Conservation (phyloP, 2,888 invertebrate species). For the Aleiodes testaceus region DNA sequence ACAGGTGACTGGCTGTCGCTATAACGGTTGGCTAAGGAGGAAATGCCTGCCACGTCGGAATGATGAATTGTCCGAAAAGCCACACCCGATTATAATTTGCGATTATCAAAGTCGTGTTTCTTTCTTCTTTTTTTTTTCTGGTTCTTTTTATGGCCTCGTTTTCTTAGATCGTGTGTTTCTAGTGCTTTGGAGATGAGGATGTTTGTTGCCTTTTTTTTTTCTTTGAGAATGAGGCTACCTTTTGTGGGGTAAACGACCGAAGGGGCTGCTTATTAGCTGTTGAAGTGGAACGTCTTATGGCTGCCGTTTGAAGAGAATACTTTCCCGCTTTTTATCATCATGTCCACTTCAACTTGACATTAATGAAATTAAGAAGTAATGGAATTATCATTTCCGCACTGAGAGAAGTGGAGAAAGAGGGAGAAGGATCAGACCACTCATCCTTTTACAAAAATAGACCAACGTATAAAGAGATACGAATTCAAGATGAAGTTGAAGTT, state of each 20-base stretch:
- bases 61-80: conserved; percentile 62
- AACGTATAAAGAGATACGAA: not conserved
- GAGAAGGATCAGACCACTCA: too few species aligned
- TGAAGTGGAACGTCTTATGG: conserved; percentile 39
- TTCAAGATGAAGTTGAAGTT: conserved; percentile 20
- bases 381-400: conserved; percentile 8
- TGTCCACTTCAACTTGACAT: not conserved
- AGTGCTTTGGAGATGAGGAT: conserved; percentile 5
- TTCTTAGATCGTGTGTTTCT: not conserved
- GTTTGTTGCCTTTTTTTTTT: too few species aligned
- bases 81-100: conserved; percentile 52
- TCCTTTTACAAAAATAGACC: not conserved
- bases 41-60: conserved; percentile 59
- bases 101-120: conserved; percentile 49
- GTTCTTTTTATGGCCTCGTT: not conserved
- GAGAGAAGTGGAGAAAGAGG: too few species aligned
- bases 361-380: conserved; percentile 20
- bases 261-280: conserved; percentile 53
- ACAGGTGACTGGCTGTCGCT: conserved; percentile 52
- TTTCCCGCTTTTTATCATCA: conserved; percentile 39
- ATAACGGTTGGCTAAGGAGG: conserved; percentile 48
- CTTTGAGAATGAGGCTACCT: too few species aligned
- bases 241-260: conserved; percentile 2
- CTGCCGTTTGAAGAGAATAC: conserved; percentile 18
- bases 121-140: conserved; percentile 1